Conservation (phyloP, 2,888 invertebrate genomes). For the Ramazzottius varieornatus region DNA sequence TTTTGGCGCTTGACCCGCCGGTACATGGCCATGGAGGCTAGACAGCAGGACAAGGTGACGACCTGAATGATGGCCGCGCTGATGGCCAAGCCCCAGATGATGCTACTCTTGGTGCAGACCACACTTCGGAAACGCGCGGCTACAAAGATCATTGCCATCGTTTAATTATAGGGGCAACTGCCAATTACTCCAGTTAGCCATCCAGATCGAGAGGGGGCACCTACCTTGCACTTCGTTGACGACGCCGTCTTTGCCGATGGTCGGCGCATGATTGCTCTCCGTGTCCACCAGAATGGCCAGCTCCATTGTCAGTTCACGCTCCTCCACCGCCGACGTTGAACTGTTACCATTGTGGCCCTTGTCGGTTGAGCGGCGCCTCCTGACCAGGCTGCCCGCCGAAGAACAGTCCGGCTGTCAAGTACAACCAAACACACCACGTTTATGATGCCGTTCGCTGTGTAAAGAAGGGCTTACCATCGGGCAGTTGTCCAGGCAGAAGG, state of each 20-base stretch:
- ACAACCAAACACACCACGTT: background rate
- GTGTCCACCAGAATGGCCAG: background rate
- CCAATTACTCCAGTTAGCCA: too few species aligned
- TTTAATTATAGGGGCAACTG: too few species aligned
- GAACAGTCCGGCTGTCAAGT: background rate
- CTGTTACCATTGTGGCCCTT: background rate
- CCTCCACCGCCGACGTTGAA: background rate
- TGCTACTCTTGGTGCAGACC: background rate
- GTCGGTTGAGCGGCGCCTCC: background rate
- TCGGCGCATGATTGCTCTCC: background rate
- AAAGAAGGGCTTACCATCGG: slow-evolving; percentile 10
- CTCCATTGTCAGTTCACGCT: background rate
- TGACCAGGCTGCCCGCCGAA: background rate
- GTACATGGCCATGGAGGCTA: background rate
- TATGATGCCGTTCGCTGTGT: background rate
- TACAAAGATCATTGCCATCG: background rate
- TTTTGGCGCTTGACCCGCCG: background rate
- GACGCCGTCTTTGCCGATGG: slow-evolving; percentile 3
- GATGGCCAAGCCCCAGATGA: background rate
- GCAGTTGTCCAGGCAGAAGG: slow-evolving; percentile 12
- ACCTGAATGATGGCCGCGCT: background rate
- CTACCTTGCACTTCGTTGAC: background rate
- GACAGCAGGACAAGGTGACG: background rate
- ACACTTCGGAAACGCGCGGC: background rate
- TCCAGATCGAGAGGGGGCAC: background rate